A percentile compares a stretch with the other conserved stretches of the same genome.
Evolutionary conservation across 1,140 invertebrate genomes (phyloP).

Genomic region (Aphelenchoides avenae): DNA sequence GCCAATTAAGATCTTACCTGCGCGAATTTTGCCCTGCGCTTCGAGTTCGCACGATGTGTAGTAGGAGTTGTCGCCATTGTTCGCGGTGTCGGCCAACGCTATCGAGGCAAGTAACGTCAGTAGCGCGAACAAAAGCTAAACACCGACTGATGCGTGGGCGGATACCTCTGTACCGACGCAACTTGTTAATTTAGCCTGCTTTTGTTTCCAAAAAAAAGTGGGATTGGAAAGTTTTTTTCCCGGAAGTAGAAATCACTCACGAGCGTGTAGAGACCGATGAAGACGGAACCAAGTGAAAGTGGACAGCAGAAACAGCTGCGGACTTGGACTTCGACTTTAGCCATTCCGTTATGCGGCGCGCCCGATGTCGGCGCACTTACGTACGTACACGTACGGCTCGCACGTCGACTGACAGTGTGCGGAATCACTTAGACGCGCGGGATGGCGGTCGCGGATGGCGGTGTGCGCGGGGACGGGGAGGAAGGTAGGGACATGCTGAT

Average conservation of each 20-base stretch:
- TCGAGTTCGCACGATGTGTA: conserved; percentile 52
- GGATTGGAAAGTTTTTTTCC: not conserved
- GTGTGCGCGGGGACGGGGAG: no score
- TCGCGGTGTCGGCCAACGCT: conserved; percentile 49
- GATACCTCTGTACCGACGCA: no score
- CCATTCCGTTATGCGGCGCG: no score
- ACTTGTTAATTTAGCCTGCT: no score
- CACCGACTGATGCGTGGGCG: not conserved
- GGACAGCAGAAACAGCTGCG: conserved; percentile 55
- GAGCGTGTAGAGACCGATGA: conserved; percentile 56
- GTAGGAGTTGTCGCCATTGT: conserved; percentile 50
- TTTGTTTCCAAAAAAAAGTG: not conserved
- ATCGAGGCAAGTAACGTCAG: conserved; percentile 45
- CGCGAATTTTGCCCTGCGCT: conserved; percentile 51
- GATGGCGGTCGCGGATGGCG: no score
- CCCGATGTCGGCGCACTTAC: no score
- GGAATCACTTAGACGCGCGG: no score
- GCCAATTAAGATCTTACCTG: no score
- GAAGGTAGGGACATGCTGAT: no score
- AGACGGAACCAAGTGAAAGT: conserved; percentile 46
- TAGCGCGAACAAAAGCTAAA: conserved; percentile 52
- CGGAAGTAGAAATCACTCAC: conserved; percentile 36
- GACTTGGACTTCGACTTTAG: conserved; percentile 58
- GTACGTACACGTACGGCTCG: no score
- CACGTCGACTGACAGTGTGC: no score